These are phyloP conservation scores for Galaxias olidus DNA, from an alignment of 2,797 vertebrate species.

Conservation along the genomic window DNA sequence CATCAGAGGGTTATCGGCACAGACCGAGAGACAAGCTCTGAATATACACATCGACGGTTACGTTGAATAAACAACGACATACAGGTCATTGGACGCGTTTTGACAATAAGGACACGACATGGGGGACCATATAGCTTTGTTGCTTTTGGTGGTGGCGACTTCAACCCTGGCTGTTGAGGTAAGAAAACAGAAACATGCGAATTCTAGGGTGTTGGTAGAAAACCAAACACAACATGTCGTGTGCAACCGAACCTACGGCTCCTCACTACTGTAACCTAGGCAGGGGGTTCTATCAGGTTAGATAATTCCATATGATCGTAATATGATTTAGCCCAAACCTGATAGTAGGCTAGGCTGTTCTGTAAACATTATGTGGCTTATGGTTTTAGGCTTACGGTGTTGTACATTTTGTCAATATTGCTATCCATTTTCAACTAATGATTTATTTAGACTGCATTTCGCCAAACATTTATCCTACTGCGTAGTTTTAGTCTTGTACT, in stretches of 20 bases:
- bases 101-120: constrained; percentile 50
- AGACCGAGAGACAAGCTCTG: constrained; percentile 10
- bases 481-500: background rate
- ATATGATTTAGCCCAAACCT: too few species aligned
- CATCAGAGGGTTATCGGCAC: constrained; percentile 66
- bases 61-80: constrained; percentile 20
- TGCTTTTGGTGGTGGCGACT: constrained; percentile 63
- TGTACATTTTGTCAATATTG: background rate
- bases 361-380: too few species aligned
- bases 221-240: too few species aligned
- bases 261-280: too few species aligned
- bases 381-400: background rate
- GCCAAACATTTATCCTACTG: background rate
- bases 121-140: constrained; percentile 64
- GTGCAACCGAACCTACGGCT: too few species aligned
- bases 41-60: constrained; percentile 16
- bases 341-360: too few species aligned
- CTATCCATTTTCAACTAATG: background rate
- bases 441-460: background rate
- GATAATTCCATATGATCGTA: too few species aligned
- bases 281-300: too few species aligned
- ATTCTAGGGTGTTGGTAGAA: too few species aligned
- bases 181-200: constrained; percentile 36
- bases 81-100: constrained; percentile 33
- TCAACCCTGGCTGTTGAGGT: constrained; percentile 73